phyloP scores from a whole-genome alignment of 1,140 invertebrate species.

The Subanguina moxae region DNA sequence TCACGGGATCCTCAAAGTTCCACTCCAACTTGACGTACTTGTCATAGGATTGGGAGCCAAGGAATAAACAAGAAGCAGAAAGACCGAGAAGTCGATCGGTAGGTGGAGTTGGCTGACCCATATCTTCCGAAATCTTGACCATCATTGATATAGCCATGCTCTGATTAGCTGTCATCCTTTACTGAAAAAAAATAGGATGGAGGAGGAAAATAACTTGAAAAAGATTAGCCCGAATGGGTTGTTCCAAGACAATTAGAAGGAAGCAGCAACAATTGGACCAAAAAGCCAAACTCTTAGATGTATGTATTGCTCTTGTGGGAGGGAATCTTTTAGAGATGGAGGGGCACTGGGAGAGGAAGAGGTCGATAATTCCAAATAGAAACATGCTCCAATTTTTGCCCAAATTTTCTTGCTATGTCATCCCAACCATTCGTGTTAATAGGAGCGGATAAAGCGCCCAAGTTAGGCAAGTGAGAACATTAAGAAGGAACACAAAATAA shows the following conservation, averaged over 20 bases:
- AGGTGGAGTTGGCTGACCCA: neutral
- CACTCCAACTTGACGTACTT: constrained; percentile 6
- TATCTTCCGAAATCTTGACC: constrained; percentile 1
- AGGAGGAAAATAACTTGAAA: neutral
- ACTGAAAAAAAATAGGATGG: neutral
- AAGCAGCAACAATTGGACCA: neutral
- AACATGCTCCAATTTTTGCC: neutral
- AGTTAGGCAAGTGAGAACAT: no score
- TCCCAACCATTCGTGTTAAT: constrained; percentile 2
- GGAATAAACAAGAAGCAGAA: constrained; percentile 2
- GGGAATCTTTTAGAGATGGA: neutral
- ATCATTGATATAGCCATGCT: neutral
- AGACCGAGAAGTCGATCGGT: neutral
- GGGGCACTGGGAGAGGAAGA: neutral
- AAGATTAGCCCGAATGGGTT: neutral
- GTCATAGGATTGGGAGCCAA: neutral
- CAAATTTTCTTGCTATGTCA: neutral
- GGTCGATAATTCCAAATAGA: constrained; percentile 2
- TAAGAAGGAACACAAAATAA: no score
- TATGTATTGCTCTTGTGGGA: neutral
- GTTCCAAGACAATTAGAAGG: neutral
- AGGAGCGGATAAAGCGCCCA: constrained; percentile 1
- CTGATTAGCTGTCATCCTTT: neutral
- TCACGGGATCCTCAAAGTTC: constrained; percentile 1
- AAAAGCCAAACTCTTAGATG: neutral